These are phyloP conservation scores for Ceuthmochares aereus DNA, from an alignment of 2,113 vertebrate species.

Conservation along the genomic window DNA sequence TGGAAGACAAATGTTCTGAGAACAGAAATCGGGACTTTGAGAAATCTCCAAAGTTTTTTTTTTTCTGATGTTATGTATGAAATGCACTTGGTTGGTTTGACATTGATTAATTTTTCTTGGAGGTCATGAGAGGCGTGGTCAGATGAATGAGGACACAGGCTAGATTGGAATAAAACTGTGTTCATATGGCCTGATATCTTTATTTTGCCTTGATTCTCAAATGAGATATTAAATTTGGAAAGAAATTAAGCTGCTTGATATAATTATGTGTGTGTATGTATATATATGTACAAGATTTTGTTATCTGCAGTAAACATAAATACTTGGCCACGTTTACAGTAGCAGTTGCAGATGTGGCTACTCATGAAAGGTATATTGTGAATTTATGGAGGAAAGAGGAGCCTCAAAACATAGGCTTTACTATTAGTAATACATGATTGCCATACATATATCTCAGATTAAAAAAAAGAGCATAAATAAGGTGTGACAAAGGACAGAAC, in stretches of 20 bases:
- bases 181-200: constrained; percentile 40
- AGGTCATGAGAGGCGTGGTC: neutral
- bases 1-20: neutral
- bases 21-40: neutral
- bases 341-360: constrained; percentile 44
- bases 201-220: constrained; percentile 63
- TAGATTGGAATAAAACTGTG: constrained; percentile 30
- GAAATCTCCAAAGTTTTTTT: neutral
- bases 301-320: constrained; percentile 37
- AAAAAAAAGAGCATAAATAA: neutral
- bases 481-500: neutral
- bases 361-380: constrained; percentile 19
- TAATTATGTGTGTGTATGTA: neutral
- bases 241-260: constrained; percentile 53
- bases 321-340: constrained; percentile 50
- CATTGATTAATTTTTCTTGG: neutral
- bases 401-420: neutral
- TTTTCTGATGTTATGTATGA: neutral
- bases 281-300: constrained; percentile 41
- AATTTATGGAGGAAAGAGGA: neutral
- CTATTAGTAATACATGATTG: neutral
- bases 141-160: constrained; percentile 43
- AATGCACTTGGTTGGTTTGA: neutral
- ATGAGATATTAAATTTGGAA: constrained; percentile 55
- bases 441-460: neutral